Evolutionary conservation across 2,888 invertebrate species (phyloP), one percentile per base, ranked within the genome.

Genomic region (Rugalucina vietnamica): DNA sequence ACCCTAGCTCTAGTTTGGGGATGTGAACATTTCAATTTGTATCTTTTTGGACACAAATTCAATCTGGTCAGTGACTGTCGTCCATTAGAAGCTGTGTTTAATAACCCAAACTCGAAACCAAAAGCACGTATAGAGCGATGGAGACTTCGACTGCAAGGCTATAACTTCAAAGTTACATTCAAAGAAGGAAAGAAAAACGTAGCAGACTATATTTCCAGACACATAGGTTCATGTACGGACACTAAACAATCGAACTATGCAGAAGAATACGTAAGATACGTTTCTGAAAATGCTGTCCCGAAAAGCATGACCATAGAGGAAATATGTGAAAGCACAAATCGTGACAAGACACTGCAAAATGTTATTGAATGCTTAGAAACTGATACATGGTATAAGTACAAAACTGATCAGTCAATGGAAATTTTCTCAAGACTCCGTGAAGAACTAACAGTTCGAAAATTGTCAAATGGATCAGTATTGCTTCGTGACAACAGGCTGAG

Each of bases 1-100:
- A 77, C 88, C 49, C 79, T 91, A n/a, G 91, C 88, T 10, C 82
- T 92, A 4, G 89, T 90, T 12, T 92, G 90, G 91, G 76, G 27
- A n/a, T 71, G 71, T 36, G 69, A 69, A 36, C 69, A 69, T 21
- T 69, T 69, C 24, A 36, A 69, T n/a, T 77, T 86, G 49, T 91
- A 90, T 39, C 72, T 92, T 0, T 34, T 78, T 37, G 91, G 89
- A 65, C 85, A 79, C 18, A 78, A 76, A 70, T 91, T 92, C 57
- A 87, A 79, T 29, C 81, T 91, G 29, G 18, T 89, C 27, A 91
- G 87, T 21, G 90, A 90, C 70, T 91, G 91, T 81, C 87, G 89
- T 54, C 89, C 90, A 12, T 50, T 91, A n/a, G 79, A 77, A 29
- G 79, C 21, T 1, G 84, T 85, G 43, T n/a, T n/a, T n/a, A n/a